Evolutionary conservation across 1,140 invertebrate genomes (phyloP).

Genomic region (Bilobella aurantiaca): DNA sequence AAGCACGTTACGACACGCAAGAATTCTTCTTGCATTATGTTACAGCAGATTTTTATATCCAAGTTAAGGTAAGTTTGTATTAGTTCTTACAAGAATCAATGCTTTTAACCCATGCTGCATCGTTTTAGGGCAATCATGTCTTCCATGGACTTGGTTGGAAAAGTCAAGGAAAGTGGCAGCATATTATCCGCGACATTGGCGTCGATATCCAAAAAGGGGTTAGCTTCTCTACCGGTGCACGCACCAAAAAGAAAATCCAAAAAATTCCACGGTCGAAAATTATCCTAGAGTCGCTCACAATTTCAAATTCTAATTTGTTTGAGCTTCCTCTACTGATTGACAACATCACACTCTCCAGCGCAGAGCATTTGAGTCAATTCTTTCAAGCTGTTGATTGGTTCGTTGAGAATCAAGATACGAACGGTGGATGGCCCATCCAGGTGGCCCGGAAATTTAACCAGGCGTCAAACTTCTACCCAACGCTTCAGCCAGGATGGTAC

Average conservation of each 20-base stretch:
- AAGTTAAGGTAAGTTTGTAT: background rate
- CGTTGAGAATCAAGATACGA: constrained; percentile 68
- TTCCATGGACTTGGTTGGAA: constrained; percentile 71
- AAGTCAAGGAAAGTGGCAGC: constrained; percentile 57
- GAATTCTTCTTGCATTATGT: constrained; percentile 29
- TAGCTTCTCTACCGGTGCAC: constrained; percentile 40
- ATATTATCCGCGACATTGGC: constrained; percentile 73
- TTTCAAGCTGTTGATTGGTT: constrained; percentile 90
- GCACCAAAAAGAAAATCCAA: constrained; percentile 31
- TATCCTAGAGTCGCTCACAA: constrained; percentile 35
- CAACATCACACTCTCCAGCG: constrained; percentile 70
- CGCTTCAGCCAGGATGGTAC: constrained; percentile 76
- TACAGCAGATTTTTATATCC: constrained; percentile 26
- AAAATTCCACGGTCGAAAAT: constrained; percentile 36
- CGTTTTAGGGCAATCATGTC: constrained; percentile 57
- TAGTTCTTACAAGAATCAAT: background rate
- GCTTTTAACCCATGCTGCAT: constrained; percentile 7
- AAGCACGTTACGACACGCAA: constrained; percentile 25
- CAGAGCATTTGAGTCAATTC: constrained; percentile 78
- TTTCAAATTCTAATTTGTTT: constrained; percentile 46
- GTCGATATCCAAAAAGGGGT: constrained; percentile 85
- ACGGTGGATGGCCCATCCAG: constrained; percentile 81
- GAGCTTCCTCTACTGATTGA: constrained; percentile 66
- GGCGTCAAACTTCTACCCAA: constrained; percentile 46
- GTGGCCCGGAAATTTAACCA: constrained; percentile 58